phyloP scores from a whole-genome alignment of 2,888 invertebrate species.

The Crematogaster levior region DNA sequence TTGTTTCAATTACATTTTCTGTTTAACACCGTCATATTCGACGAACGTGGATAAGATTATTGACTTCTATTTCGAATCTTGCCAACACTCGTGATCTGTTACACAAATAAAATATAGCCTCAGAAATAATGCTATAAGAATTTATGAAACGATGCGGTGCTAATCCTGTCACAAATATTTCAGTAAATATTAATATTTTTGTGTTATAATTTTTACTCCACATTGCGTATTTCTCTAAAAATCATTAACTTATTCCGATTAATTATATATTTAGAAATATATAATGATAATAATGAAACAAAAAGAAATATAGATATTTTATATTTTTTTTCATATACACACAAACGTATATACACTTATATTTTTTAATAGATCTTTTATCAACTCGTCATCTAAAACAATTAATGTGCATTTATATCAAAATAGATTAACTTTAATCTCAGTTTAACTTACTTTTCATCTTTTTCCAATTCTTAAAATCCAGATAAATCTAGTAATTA shows the following conservation, averaged over 20 bases:
- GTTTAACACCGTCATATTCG: not conserved
- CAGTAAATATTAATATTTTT: not conserved
- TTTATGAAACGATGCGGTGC: not conserved
- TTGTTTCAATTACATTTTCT: constrained; percentile 12
- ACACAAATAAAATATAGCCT: not conserved
- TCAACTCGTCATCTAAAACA: too few relatives aligned
- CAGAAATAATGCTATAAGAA: not conserved
- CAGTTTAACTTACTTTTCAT: too few relatives aligned
- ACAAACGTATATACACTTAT: too few relatives aligned
- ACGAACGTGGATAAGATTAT: not conserved
- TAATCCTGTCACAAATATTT: not conserved
- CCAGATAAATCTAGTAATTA: too few relatives aligned
- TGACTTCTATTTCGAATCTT: constrained; percentile 2
- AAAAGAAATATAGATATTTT: not conserved
- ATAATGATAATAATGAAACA: not conserved
- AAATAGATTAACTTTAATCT: too few relatives aligned
- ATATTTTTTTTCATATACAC: too few relatives aligned
- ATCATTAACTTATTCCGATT: not conserved
- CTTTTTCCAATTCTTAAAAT: too few relatives aligned
- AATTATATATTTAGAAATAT: not conserved
- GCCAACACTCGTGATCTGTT: not conserved
- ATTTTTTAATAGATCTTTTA: too few relatives aligned
- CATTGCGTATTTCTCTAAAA: not conserved
- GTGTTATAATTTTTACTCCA: not conserved
- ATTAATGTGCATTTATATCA: too few relatives aligned